phyloP scores from a whole-genome alignment of 2,888 invertebrate genomes.

The Arctia plantaginis region DNA sequence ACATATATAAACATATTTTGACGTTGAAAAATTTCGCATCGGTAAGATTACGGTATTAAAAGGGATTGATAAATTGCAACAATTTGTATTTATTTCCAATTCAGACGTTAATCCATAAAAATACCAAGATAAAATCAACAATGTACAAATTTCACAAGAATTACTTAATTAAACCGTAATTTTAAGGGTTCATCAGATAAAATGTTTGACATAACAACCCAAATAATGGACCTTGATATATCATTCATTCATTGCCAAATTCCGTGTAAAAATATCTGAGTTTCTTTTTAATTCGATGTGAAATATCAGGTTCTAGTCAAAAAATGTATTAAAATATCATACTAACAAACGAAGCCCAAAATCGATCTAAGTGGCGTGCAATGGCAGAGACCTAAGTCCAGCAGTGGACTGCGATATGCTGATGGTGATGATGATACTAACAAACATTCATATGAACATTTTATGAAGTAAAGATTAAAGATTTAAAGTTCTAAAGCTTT shows the following conservation, averaged over 20 bases:
- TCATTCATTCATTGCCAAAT: constrained; percentile 64
- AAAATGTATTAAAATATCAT: not conserved
- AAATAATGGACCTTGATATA: constrained; percentile 80
- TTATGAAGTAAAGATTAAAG: not conserved
- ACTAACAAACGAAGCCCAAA: too few species aligned
- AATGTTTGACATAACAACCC: constrained; percentile 77
- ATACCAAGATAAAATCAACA: constrained; percentile 54
- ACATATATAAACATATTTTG: constrained; percentile 42
- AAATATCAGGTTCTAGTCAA: constrained; percentile 67
- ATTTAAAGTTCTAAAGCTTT: too few species aligned
- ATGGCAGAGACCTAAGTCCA: too few species aligned
- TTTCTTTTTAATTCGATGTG: constrained; percentile 70
- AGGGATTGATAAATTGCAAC: constrained; percentile 59
- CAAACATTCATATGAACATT: not conserved
- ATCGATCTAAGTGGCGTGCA: too few species aligned
- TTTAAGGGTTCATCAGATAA: constrained; percentile 70
- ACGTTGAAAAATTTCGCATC: constrained; percentile 42
- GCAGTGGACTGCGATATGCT: too few species aligned
- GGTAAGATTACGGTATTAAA: constrained; percentile 63
- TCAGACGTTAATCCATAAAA: constrained; percentile 39
- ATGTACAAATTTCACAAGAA: constrained; percentile 58
- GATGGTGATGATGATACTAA: too few species aligned
- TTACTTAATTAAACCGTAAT: constrained; percentile 71
- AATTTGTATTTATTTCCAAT: constrained; percentile 63
- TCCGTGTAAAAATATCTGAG: constrained; percentile 65